Evolutionary conservation across 2,888 invertebrate genomes (phyloP), one percentile per base, ranked within the genome.

Genomic region (Aricia artaxerxes): DNA sequence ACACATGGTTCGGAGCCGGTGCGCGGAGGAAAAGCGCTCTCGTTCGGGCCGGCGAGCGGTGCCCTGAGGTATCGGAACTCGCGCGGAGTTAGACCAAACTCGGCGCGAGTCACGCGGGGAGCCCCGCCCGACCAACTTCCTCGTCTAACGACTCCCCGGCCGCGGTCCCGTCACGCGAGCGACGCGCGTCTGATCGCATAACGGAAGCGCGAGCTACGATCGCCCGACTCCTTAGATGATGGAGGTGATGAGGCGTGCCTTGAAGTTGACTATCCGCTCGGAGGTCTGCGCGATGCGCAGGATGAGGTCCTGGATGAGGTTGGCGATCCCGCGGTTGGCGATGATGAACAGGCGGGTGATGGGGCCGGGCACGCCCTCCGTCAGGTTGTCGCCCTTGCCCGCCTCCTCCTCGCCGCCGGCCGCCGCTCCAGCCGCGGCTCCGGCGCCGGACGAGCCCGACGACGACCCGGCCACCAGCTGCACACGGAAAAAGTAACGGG

Each of bases 201-300:
- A 38, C 13, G 69, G 69, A 5, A 69, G 13, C 69, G 69, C 35
- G 2, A 6, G 9, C 9, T 13, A 64, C 61, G 31, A 69, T 11
- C 31, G 35, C 35, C 69, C 5, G 31, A 6, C 69, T 69, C 69
- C 69, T 96, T 97, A 98, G 94, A 98, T 98, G 93, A 98, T 97
- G 85, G 98, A 97, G 87, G 98, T 98, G 92, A 98, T 97, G 88
- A 98, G 95, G 95, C 97, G 96, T 90, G 98, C 98, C 95, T 98
- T 98, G 96, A 97, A 98, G 97, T 98, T 98, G 88, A 98, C 98
- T 95, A 98, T 97, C 93, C 97, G 96, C 94, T 98, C 98, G 90
- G 98, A 98, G 89, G 98, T 98, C 92, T 97, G 97, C 81, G 98
- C 98, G 91, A 98, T 95, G 91, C 98, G 97, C 90, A 98, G 95